Conservation (phyloP, 1,140 invertebrate genomes). For the Cepaea nemoralis region DNA sequence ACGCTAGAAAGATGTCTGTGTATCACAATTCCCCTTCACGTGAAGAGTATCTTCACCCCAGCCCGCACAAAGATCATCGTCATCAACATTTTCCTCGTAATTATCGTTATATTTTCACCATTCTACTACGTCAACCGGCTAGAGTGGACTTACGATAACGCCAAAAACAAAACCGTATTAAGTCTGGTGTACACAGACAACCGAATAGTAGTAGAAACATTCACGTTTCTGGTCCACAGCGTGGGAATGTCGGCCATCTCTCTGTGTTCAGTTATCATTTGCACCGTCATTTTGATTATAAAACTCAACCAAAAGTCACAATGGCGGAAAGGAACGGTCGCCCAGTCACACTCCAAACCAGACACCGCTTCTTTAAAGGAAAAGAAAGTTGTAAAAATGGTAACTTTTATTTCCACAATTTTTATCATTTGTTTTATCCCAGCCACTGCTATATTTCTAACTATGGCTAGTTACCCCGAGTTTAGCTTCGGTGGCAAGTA, state of each 20-base stretch:
- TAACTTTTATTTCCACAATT: not conserved
- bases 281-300: not conserved
- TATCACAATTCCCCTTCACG: constrained; percentile 6
- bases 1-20: constrained; percentile 10
- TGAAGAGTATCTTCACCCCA: not conserved
- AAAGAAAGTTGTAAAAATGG: constrained; percentile 11
- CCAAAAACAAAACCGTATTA: not conserved
- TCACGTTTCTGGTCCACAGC: not conserved
- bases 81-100: not conserved
- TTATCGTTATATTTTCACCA: not conserved
- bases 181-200: not conserved
- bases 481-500: constrained; percentile 7
- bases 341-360: not conserved
- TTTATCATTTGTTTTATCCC: constrained; percentile 6
- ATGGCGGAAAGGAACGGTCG: not conserved
- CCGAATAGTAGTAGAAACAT: not conserved
- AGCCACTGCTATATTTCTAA: not conserved
- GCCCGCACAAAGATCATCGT: not conserved
- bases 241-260: not conserved
- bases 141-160: not conserved
- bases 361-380: not conserved
- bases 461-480: not conserved
- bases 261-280: not conserved
- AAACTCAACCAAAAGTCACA: constrained; percentile 10
- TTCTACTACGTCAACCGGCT: constrained; percentile 3